A percentile compares a stretch with the other conserved stretches of the same genome.
Conservation (phyloP, 2,797 vertebrate species). For the Chelon labrosus region DNA sequence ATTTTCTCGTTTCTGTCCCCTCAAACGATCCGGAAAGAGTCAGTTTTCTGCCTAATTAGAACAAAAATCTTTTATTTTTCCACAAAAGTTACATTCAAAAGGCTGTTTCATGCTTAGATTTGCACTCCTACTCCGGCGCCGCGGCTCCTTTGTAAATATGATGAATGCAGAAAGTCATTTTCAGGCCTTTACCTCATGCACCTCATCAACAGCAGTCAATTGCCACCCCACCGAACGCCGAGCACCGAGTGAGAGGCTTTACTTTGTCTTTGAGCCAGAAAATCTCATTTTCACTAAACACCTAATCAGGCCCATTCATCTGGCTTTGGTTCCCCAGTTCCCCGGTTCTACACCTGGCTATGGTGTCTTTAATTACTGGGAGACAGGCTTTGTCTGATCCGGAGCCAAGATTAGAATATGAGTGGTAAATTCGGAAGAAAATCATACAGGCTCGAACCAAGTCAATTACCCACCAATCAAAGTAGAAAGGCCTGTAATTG, state of each 20-base stretch:
- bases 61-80: conserved; percentile 12
- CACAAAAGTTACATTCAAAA: conserved; percentile 28
- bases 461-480: conserved; percentile 90
- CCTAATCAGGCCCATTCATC: conserved; percentile 89
- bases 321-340: conserved; percentile 77
- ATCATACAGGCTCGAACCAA: conserved; percentile 86
- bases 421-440: conserved; percentile 84
- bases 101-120: conserved; percentile 53
- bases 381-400: conserved; percentile 83
- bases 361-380: conserved; percentile 86
- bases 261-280: conserved; percentile 84
- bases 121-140: conserved; percentile 43
- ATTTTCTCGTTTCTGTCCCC: conserved; percentile 1
- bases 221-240: conserved; percentile 68
- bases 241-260: conserved; percentile 75
- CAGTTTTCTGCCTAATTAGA: conserved; percentile 54
- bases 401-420: conserved; percentile 84
- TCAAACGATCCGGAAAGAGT: conserved; percentile 12
- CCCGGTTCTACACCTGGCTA: conserved; percentile 83
- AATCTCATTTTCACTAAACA: conserved; percentile 86
- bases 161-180: conserved; percentile 77
- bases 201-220: conserved; percentile 83
- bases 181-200: conserved; percentile 79
- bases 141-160: conserved; percentile 66
- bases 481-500: conserved; percentile 89